Base-by-base conservation (phyloP, 1,140 invertebrate genomes). In the Zaprionus africanus region DNA sequence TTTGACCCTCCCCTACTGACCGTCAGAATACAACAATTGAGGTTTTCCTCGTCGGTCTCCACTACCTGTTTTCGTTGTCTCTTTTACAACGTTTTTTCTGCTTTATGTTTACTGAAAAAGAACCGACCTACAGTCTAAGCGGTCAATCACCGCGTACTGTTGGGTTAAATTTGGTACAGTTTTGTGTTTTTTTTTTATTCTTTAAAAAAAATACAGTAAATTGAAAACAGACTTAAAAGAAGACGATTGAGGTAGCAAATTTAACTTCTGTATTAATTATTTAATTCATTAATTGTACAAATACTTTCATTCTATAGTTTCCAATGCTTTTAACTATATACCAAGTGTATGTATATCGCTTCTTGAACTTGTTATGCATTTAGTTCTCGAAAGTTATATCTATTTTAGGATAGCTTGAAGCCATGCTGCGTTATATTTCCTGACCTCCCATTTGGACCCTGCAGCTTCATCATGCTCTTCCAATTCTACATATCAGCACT, bases 41-140 rank as follows among this genome's bases (percentile, higher is more conserved):
- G 78, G 74, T 64, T 60, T 31, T 17, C 49, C 36, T 61, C 65
- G 79, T 81, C 64, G 74, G 77, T 82, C 82, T 88, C 84, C 79
- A 90, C 85, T 88, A 88, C 85, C 85, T 88, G 85, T 88, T 88
- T 84, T 81, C 69, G 68, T 79, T 81, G 72, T 61, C 75, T 84
- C 84, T 78, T 82, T 87, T 71, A 82, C 68, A 86, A 63, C 72
- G 69, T 81, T 56, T 67, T 73, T 24, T 70, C 60, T 65, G 51
- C 58, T 64, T 63, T 51, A 68, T 90, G 79, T 90, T 88, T 77
- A 84, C 85, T 85, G 78, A 88, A 69, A 76, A 62, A 59, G 51
- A 64, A 70, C 49, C 61, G 70, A 69, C 71, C 60, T 79, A 63
- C 64, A 69, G 60, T 78, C 71, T 36, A 61, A 17, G 68, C 70